Base-by-base conservation (phyloP, 1,140 invertebrate species). In the Cecropterus lyciades region DNA sequence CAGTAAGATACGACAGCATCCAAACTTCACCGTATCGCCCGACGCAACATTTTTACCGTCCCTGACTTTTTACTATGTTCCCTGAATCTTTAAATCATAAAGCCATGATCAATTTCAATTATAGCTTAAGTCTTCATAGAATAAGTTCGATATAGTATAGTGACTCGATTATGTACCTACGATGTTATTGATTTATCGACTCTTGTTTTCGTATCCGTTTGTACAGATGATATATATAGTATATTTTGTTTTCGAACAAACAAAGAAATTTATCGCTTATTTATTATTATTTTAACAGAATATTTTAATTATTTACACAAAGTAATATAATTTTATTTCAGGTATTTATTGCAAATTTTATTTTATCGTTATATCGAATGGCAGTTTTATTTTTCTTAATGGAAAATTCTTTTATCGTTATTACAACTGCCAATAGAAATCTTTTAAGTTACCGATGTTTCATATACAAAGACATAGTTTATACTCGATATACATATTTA, bases 1-100 rank as follows among this genome's bases (percentile, higher is more conserved):
- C 82, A 80, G 75, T 92, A 92, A 92, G 86, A 91, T 89, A 86
- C 90, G 84, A 82, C 83, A 88, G 89, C 76, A 81, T 79, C 60
- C 85, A 77, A 72, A 79, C 80, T 72, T 76, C 87, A 75, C 73
- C 86, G 78, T 92, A 86, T 82, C 84, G 67, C 56, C 75, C 84
- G 64, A 65, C 82, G 80, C 87, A 87, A 70, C 87, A 90, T 75
- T 84, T 80, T 82, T 84, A 85, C 84, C 86, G 84, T 89, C 85
- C 84, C 82, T 89, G 80, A 84, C 68, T 73, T 70, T 56, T 51
- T 72, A 65, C 72, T 62, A 62, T 27, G 45, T 48, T 70, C 59
- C 71, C 60, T 80, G 80, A 80, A 75, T 74, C 76, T 78, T 70
- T 81, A 67, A 89, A 80, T 87, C 89, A 88, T 89, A 83, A 87